phyloP scores from a whole-genome alignment of 2,113 vertebrate species.

The Chloebia gouldiae region DNA sequence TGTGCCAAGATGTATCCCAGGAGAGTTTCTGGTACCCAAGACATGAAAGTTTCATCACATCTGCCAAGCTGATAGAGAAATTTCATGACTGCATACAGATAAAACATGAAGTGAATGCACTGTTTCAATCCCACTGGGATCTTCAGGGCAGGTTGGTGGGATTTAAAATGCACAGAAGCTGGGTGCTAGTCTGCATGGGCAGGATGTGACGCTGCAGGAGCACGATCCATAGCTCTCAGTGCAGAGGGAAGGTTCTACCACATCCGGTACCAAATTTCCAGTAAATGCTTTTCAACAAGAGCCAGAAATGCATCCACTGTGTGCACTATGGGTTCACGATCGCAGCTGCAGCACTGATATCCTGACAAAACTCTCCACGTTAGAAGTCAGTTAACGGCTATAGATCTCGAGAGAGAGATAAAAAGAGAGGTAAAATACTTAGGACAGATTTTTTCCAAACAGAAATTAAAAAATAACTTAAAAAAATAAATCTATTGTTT shows the following conservation, averaged over 20 bases:
- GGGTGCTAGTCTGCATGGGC: not conserved
- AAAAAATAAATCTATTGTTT: not conserved
- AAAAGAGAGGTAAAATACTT: not conserved
- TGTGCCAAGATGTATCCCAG: not conserved
- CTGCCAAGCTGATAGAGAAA: not conserved
- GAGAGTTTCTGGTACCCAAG: not conserved
- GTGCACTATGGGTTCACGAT: not conserved
- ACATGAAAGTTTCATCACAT: not conserved
- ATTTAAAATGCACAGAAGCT: not conserved
- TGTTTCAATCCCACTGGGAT: not conserved
- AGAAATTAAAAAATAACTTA: not conserved
- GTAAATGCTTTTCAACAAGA: not conserved
- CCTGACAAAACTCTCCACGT: not conserved
- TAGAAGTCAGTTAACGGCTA: slow-evolving; percentile 3
- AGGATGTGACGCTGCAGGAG: not conserved
- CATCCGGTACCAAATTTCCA: not conserved
- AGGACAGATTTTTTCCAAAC: not conserved
- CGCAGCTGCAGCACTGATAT: not conserved
- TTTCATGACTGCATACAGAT: not conserved
- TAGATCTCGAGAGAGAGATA: not conserved
- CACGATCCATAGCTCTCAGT: not conserved
- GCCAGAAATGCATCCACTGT: not conserved
- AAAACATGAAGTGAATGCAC: not conserved
- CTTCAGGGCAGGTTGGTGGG: not conserved
- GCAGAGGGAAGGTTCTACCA: not conserved